Evolutionary conservation across 2,797 vertebrate species (phyloP).

Genomic region (Poeciliopsis gracilis): DNA sequence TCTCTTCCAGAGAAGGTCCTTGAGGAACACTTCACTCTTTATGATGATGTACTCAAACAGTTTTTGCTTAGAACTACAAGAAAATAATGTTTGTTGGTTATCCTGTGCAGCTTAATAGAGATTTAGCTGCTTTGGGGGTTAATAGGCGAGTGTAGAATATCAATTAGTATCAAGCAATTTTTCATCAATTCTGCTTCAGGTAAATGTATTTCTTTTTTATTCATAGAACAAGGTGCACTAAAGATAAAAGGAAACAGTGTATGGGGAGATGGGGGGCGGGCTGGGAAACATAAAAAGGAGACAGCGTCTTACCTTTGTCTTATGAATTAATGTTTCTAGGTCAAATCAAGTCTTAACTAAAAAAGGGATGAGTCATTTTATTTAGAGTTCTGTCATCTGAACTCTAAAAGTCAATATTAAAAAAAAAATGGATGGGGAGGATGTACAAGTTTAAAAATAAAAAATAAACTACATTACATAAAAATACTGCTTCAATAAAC

Average conservation of each 20-base stretch:
- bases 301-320: conserved; percentile 2
- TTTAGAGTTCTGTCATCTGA: conserved; percentile 1
- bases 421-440: background rate
- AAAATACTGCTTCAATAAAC: background rate
- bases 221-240: conserved; percentile 35
- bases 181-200: conserved; percentile 49
- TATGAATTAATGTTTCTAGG: conserved; percentile 20
- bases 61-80: conserved; percentile 74
- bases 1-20: conserved; percentile 33
- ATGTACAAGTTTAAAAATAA: background rate
- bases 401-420: background rate
- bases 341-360: conserved; percentile 14
- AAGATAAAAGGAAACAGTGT: conserved; percentile 54
- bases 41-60: conserved; percentile 20
- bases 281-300: conserved; percentile 11
- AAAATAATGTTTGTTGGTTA: conserved; percentile 68
- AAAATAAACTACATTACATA: background rate
- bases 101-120: conserved; percentile 70
- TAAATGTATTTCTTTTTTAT: conserved; percentile 31
- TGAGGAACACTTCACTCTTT: conserved; percentile 46
- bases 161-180: conserved; percentile 75
- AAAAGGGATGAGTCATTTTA: background rate
- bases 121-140: conserved; percentile 60
- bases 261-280: background rate
- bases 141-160: conserved; percentile 76